Evolutionary conservation across 92 coral and sea anemone genomes (phyloP).

Genomic region (Palythoa caribaeorum): DNA sequence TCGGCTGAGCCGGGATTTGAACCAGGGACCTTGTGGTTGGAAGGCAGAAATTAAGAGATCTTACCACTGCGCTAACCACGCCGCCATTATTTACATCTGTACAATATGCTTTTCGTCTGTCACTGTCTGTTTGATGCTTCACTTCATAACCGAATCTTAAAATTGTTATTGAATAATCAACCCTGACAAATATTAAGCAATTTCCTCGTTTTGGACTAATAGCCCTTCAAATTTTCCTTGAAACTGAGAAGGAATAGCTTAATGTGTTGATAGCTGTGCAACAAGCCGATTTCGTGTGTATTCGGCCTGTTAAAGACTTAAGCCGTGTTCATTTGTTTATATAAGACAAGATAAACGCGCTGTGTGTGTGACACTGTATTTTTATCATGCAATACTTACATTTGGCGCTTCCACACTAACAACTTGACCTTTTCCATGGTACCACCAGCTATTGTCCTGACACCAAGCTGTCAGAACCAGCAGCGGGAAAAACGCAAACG

Average conservation of each 20-base stretch:
- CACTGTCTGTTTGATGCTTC: too few species aligned
- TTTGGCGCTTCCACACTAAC: constrained; percentile 84
- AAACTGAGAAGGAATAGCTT: too few species aligned
- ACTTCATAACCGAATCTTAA: too few species aligned
- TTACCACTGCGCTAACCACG: too few species aligned
- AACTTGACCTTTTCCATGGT: constrained; percentile 58
- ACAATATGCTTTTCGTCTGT: too few species aligned
- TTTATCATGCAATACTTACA: constrained; percentile 54
- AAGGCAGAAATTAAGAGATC: too few species aligned
- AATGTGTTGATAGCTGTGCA: not conserved
- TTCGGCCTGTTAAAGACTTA: not conserved
- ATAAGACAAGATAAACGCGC: not conserved
- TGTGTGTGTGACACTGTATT: not conserved
- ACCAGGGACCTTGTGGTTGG: too few species aligned
- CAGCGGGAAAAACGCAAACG: constrained; percentile 80
- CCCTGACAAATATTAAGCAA: not conserved
- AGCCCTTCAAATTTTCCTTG: not conserved
- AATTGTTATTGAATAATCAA: not conserved
- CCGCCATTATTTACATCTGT: too few species aligned
- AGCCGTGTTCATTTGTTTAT: not conserved
- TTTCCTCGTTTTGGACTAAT: not conserved
- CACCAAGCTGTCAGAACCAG: constrained; percentile 89
- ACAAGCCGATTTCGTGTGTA: not conserved
- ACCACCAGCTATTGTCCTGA: constrained; percentile 93
- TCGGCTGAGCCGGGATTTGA: too few species aligned